Evolutionary conservation across 2,113 vertebrate species (phyloP).

Genomic region (Chionis minor): DNA sequence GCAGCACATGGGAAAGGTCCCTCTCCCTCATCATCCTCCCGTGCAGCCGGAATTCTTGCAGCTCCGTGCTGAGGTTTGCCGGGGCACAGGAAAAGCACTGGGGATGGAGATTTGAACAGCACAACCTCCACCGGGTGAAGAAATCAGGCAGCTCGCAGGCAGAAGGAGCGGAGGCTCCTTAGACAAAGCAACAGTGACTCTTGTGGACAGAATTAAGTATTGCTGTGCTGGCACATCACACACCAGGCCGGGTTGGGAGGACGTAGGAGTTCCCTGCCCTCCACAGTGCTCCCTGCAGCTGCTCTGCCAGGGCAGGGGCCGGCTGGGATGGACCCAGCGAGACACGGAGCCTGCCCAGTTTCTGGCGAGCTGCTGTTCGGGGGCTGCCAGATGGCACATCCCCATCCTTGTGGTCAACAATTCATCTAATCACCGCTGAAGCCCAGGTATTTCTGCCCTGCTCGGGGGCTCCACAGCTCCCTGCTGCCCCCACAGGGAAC

Average conservation of each 20-base stretch:
- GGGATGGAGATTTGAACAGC: neutral
- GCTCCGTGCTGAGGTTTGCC: neutral
- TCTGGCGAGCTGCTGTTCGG: neutral
- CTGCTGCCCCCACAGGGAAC: neutral
- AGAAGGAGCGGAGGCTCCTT: neutral
- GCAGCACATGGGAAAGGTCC: neutral
- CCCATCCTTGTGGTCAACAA: neutral
- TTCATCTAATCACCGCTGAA: fast-evolving
- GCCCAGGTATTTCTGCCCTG: fast-evolving
- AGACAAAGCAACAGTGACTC: slow-evolving; percentile 65
- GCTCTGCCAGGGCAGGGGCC: neutral
- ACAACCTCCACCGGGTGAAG: neutral
- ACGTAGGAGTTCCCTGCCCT: fast-evolving
- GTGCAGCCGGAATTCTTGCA: fast-evolving
- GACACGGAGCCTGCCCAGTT: neutral
- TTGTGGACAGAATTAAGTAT: slow-evolving; percentile 33
- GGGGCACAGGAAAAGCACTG: fast-evolving
- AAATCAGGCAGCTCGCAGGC: neutral
- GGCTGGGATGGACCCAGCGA: neutral
- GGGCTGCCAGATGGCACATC: neutral
- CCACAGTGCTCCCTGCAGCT: neutral
- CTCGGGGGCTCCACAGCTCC: neutral
- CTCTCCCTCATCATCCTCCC: neutral
- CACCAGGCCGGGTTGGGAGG: fast-evolving
- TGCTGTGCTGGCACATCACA: neutral